These are phyloP conservation scores for Pluvialis apricaria DNA, from an alignment of 2,113 vertebrate species.

Conservation along the genomic window DNA sequence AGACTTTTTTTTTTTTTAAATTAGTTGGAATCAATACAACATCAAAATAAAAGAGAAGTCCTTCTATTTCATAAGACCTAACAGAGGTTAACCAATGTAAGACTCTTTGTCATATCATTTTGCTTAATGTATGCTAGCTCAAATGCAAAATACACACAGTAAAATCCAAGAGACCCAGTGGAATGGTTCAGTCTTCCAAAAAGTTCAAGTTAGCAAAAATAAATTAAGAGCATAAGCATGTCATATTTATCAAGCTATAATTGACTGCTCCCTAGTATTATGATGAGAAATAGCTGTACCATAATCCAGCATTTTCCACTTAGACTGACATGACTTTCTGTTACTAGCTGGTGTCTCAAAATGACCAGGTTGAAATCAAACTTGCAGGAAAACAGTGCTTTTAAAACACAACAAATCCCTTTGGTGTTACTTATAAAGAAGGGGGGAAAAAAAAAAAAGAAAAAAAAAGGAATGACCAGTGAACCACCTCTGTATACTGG, in stretches of 20 bases:
- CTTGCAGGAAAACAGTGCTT: not conserved
- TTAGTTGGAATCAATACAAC: not conserved
- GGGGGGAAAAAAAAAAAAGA: too few relatives aligned
- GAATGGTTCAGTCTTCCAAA: not conserved
- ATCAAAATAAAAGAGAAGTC: not conserved
- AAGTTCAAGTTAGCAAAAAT: not conserved
- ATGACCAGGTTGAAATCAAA: not conserved
- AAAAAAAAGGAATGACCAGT: not conserved
- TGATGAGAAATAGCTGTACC: not conserved
- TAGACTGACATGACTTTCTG: not conserved
- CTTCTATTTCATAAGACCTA: not conserved
- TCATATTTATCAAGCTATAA: not conserved
- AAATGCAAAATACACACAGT: not conserved
- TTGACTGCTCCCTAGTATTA: not conserved
- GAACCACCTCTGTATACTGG: not conserved
- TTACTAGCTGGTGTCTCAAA: not conserved
- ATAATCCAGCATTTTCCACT: not conserved
- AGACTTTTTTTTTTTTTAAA: not conserved
- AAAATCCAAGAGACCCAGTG: not conserved
- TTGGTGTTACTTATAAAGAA: not conserved
- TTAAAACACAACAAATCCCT: not conserved
- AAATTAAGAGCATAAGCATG: not conserved
- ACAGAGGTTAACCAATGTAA: not conserved
- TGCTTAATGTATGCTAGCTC: not conserved
- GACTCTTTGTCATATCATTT: not conserved